Evolutionary conservation across 2,797 vertebrate species (phyloP), one percentile per base, ranked within the genome.

Genomic region (Myiothlypis coronata): DNA sequence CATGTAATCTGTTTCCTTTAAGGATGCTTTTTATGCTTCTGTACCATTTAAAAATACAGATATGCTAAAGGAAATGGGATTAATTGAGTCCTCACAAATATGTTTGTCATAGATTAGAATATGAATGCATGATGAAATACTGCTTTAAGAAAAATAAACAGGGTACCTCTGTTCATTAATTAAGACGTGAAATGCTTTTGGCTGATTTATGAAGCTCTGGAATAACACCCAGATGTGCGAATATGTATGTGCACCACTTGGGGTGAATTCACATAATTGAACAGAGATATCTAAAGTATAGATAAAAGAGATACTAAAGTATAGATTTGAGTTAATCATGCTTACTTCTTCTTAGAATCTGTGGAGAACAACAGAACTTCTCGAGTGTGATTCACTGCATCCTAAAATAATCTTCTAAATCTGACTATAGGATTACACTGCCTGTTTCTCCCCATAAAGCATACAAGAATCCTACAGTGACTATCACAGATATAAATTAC

Each of bases 371-470:
- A 53, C 55, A 82, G 59, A 94, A 92, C 39, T 92, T 96, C 26
- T 49, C 5, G 2, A 87, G 16, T 57, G 12, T 93, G 89, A 89
- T 84, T 91, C 91, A 82, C n/a, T 95, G 22, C 46, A 65, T 82
- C 70, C 81, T 79, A 89, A 89, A 95, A 94, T 87, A 94, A 59
- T 65, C 55, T 91, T 89, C 89, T 92, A 94, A 91, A 94, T 94
- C 35, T 95, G 78, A 72, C 75, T 76, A 0, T 23, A 68, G 50
- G 16, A 71, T 76, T 92, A 34, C 21, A 43, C 49, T 74, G 50
- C 57, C 53, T 68, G 11, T 64, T 86, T 86, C 46, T 87, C 46
- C 65, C 34, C 14, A 49, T 71, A 2, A 9, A 32, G 28, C 53
- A 20, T 26, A n/a, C 8, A 49, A 74, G 57, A 44, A 71, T 60